These are phyloP conservation scores for Cacatua alba DNA, from an alignment of 2,113 vertebrate genomes.

Conservation along the genomic window DNA sequence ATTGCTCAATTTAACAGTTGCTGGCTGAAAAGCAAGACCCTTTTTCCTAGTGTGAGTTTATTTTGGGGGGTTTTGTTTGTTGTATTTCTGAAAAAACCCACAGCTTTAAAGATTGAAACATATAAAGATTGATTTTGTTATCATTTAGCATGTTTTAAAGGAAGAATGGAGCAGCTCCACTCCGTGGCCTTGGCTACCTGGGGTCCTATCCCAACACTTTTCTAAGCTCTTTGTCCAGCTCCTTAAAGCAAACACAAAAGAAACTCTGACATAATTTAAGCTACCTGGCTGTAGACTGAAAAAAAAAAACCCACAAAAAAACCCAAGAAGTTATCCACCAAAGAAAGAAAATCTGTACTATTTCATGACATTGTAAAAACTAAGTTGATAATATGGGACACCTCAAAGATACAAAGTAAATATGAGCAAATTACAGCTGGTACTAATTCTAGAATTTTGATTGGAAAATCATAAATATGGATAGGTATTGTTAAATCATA, in stretches of 20 bases:
- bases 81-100: background rate
- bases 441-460: conserved; percentile 11
- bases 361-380: background rate
- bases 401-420: background rate
- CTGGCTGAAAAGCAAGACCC: background rate
- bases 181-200: background rate
- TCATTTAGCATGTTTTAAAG: background rate
- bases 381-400: background rate
- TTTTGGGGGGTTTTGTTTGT: background rate
- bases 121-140: background rate
- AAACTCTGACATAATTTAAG: background rate
- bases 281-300: background rate
- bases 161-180: background rate
- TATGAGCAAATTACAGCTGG: background rate
- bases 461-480: conserved; percentile 31
- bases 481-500: conserved; percentile 12
- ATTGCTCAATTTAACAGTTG: background rate
- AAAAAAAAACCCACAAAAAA: background rate
- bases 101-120: background rate
- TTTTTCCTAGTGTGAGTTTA: background rate
- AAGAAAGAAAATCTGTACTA: background rate
- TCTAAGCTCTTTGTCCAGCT: background rate
- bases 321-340: background rate
- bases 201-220: background rate
- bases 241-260: background rate